Conservation (phyloP, 2,888 invertebrate species). For the Archips xylosteana region DNA sequence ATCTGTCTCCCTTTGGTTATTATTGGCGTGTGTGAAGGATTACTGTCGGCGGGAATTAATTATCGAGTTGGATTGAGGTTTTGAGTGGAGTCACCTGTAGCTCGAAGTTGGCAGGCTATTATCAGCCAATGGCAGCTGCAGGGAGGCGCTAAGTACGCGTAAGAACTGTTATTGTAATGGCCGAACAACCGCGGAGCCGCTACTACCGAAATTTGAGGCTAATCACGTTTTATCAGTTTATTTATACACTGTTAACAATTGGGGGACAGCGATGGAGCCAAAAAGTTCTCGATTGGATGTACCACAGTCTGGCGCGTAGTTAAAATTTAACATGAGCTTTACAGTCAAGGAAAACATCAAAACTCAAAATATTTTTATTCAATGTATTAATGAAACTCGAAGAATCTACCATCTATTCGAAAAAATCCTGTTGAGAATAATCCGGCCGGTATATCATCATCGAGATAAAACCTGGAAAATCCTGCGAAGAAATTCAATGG, state of each 20-base stretch:
- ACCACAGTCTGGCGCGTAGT: no score
- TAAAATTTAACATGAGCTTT: no score
- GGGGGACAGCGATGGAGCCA: no score
- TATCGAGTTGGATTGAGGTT: constrained; percentile 20
- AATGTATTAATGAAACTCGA: no score
- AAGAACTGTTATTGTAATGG: constrained; percentile 36
- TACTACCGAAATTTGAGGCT: constrained; percentile 8
- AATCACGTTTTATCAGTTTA: neutral
- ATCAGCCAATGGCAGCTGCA: constrained; percentile 24
- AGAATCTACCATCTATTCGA: no score
- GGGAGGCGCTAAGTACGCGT: constrained; percentile 26
- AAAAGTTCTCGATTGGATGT: no score
- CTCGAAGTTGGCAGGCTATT: constrained; percentile 13
- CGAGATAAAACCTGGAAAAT: no score
- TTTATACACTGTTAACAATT: neutral
- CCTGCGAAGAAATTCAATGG: no score
- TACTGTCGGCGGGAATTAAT: constrained; percentile 18
- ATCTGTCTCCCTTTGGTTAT: constrained; percentile 29
- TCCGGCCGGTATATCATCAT: no score
- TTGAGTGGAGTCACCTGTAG: constrained; percentile 33
- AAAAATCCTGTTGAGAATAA: no score
- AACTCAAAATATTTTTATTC: no score
- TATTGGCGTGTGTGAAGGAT: constrained; percentile 36
- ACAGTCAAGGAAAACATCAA: no score
- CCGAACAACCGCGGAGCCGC: constrained; percentile 12